Evolutionary conservation across 92 coral and sea anemone genomes (phyloP).

Genomic region (Chrysogorgia sp.): DNA sequence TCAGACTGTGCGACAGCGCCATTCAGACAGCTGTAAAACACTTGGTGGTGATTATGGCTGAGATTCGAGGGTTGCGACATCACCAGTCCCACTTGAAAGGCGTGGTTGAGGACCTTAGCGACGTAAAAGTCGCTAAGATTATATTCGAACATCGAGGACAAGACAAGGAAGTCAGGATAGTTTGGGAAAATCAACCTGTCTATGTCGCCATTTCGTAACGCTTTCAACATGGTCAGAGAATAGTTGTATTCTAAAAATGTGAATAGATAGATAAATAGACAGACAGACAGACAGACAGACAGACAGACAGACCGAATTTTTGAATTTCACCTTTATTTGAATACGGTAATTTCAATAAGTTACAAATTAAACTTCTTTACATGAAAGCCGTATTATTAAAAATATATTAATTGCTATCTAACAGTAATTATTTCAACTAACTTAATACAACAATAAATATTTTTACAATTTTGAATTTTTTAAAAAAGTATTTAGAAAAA

Average conservation of each 20-base stretch:
- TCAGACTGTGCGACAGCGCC: neutral
- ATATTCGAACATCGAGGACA: neutral
- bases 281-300: no score
- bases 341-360: no score
- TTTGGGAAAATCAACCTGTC: neutral
- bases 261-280: no score
- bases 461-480: no score
- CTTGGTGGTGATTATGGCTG: neutral
- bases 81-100: conserved; percentile 3
- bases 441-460: no score
- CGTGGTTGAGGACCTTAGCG: conserved; percentile 8
- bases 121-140: neutral
- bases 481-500: no score
- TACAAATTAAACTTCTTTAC: no score
- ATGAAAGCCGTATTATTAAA: no score
- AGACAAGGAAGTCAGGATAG: neutral
- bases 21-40: neutral
- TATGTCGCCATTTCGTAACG: neutral
- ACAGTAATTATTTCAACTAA: no score
- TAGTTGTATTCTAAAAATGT: neutral
- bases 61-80: neutral
- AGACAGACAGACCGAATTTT: no score
- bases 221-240: neutral
- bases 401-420: no score
- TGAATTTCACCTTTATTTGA: no score